Evolutionary conservation across 2,888 invertebrate species (phyloP).

Genomic region (Phanerotoma sp.): DNA sequence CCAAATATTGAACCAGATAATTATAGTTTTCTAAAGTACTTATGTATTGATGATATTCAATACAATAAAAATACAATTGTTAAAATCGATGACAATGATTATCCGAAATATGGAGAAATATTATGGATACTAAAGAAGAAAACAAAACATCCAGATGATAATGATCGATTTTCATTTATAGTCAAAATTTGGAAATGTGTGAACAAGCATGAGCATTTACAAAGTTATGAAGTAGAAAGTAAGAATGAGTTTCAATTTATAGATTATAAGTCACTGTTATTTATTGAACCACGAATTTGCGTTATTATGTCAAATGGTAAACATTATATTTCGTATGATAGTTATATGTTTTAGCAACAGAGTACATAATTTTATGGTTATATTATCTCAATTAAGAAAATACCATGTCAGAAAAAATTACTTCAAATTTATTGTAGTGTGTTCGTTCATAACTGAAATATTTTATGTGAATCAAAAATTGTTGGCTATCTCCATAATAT

Average conservation of each 20-base stretch:
- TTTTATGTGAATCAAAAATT: too few relatives aligned
- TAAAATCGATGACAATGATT: not conserved
- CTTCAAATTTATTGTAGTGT: too few relatives aligned
- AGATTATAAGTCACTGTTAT: not conserved
- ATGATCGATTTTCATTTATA: not conserved
- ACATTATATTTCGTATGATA: not conserved
- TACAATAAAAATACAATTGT: too few relatives aligned
- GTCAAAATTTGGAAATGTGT: not conserved
- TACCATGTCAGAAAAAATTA: too few relatives aligned
- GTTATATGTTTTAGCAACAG: not conserved
- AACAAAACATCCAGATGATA: not conserved
- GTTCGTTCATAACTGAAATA: too few relatives aligned
- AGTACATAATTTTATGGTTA: too few relatives aligned
- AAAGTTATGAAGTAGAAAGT: not conserved
- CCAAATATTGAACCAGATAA: too few relatives aligned
- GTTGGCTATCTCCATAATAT: too few relatives aligned
- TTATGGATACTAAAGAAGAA: not conserved
- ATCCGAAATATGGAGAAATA: not conserved
- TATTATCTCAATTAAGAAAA: too few relatives aligned
- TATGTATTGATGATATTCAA: too few relatives aligned
- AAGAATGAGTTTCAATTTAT: not conserved
- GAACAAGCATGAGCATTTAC: not conserved
- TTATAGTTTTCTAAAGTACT: too few relatives aligned
- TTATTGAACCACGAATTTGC: conserved; percentile 1
- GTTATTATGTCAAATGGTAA: not conserved